Percentiles rank a stretch among this genome's conserved stretches.
Conservation (phyloP, 64 coral and sea anemone genomes). For the Anthopleura sola region DNA sequence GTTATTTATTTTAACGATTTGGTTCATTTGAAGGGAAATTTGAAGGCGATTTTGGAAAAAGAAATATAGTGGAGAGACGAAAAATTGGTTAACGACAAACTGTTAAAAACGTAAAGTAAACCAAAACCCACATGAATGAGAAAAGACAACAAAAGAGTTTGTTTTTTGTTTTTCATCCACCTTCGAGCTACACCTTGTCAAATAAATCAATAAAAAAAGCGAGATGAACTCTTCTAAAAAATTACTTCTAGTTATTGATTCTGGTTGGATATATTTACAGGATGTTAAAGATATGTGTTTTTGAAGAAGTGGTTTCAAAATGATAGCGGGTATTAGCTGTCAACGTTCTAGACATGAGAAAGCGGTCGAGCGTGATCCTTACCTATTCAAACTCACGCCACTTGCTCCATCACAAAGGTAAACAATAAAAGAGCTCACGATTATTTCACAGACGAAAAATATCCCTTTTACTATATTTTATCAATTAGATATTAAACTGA, state of each 20-base stretch:
- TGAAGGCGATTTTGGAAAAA: background rate
- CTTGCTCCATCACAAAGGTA: slow-evolving; percentile 4
- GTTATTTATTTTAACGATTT: too few relatives aligned
- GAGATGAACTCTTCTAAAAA: too few relatives aligned
- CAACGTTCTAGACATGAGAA: background rate
- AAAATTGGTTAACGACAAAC: background rate
- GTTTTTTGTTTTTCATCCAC: background rate
- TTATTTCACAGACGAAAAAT: background rate
- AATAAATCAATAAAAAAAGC: background rate
- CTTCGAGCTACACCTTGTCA: background rate
- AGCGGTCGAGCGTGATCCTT: slow-evolving; percentile 1
- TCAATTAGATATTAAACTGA: background rate
- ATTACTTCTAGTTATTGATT: background rate
- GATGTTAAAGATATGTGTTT: background rate
- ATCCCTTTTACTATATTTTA: background rate
- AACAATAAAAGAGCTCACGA: slow-evolving; percentile 10
- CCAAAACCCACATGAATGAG: background rate
- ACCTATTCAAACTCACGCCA: slow-evolving; percentile 8
- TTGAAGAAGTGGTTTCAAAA: background rate
- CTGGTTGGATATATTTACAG: background rate
- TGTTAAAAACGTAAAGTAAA: background rate
- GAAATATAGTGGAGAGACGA: background rate
- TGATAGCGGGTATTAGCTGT: background rate
- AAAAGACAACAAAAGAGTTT: background rate
- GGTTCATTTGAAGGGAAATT: too few relatives aligned